A percentile compares a stretch with the other conserved stretches of the same genome.
These are phyloP conservation scores for Silurus asotus DNA, from an alignment of 2,113 vertebrate genomes.

Conservation along the genomic window DNA sequence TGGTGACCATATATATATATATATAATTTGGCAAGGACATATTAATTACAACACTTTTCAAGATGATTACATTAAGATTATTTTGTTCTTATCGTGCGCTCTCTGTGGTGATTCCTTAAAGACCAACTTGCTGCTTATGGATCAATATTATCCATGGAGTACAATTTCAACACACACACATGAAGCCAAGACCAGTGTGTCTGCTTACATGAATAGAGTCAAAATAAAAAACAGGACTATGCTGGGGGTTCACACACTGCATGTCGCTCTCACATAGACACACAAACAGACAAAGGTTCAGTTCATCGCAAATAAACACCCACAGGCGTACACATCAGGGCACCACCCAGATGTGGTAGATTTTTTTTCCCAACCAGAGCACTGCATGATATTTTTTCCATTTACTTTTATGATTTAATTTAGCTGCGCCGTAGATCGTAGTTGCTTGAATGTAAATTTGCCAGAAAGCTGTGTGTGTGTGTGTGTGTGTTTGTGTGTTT, in stretches of 20 bases:
- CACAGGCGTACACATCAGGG: background rate
- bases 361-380: background rate
- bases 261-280: background rate
- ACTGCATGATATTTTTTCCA: background rate
- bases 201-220: background rate
- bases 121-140: background rate
- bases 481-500: background rate
- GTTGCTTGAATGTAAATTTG: background rate
- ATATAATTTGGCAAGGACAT: background rate
- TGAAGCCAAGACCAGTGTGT: background rate
- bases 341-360: slow-evolving; percentile 4
- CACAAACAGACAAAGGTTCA: background rate
- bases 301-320: background rate
- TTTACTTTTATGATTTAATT: background rate
- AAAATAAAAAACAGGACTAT: slow-evolving; percentile 19
- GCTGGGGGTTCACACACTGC: slow-evolving; percentile 19
- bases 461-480: slow-evolving; percentile 15
- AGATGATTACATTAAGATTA: background rate
- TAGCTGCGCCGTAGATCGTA: background rate
- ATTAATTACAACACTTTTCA: background rate
- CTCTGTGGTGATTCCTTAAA: background rate
- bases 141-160: slow-evolving; percentile 32
- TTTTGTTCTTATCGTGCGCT: background rate
- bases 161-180: slow-evolving; percentile 21
- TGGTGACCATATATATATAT: background rate